phyloP scores from a whole-genome alignment of 2,888 invertebrate genomes.

The Lasioglossum villosulum region DNA sequence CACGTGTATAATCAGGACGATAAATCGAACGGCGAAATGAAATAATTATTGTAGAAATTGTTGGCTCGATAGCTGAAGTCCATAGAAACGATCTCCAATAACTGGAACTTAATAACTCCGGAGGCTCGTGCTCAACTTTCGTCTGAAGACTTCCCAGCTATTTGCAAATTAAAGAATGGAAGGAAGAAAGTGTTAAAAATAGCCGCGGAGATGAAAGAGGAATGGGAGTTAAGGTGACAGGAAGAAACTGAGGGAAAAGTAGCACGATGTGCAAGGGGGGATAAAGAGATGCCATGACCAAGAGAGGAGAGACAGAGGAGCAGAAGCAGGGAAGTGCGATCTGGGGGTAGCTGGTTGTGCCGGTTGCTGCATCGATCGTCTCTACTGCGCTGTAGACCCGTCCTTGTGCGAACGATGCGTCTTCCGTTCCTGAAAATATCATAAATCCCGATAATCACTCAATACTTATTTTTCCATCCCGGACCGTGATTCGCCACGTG shows the following conservation, averaged over 20 bases:
- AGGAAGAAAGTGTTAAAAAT: neutral
- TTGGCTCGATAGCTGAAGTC: neutral
- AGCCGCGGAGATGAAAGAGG: neutral
- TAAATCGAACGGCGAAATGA: neutral
- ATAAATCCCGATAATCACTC: conserved; percentile 59
- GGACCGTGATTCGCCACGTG: neutral
- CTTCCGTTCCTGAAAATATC: conserved; percentile 65
- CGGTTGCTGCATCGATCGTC: conserved; percentile 81
- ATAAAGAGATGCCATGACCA: conserved; percentile 3
- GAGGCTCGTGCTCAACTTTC: neutral
- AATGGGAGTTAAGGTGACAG: conserved; percentile 15
- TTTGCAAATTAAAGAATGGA: conserved; percentile 4
- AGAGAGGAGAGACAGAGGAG: conserved; percentile 22
- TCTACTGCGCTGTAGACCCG: conserved; percentile 60
- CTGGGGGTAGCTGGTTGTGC: conserved; percentile 76
- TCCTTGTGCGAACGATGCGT: conserved; percentile 58
- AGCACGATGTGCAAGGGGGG: neutral
- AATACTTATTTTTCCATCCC: conserved; percentile 2
- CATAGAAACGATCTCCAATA: neutral
- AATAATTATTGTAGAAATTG: neutral
- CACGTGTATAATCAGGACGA: neutral
- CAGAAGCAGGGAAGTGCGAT: conserved; percentile 50
- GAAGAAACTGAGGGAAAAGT: conserved; percentile 28
- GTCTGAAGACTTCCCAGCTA: neutral
- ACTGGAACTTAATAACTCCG: conserved; percentile 3